A percentile compares a stretch with the other conserved stretches of the same genome.
Evolutionary conservation across 2,797 vertebrate genomes (phyloP).

Genomic region (Fistularia tabacaria): DNA sequence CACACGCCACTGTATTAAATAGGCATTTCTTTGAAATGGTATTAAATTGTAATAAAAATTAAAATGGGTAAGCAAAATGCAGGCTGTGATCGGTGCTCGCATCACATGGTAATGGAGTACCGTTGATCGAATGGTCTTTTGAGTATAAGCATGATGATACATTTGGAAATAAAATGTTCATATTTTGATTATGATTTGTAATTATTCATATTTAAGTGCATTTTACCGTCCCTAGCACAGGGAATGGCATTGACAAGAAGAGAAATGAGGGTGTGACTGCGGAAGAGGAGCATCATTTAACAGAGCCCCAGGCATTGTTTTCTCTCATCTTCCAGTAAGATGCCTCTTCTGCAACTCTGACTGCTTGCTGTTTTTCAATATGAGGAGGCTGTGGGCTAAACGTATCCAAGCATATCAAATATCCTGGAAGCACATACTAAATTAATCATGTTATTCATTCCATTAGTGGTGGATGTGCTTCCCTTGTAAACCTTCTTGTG

Average conservation of each 20-base stretch:
- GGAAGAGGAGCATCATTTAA: slow-evolving; percentile 75
- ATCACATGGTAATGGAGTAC: not conserved
- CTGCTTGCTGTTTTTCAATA: slow-evolving; percentile 79
- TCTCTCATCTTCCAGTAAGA: slow-evolving; percentile 67
- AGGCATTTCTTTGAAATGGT: slow-evolving; percentile 4
- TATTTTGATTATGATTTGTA: slow-evolving; percentile 29
- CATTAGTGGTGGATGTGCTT: slow-evolving; percentile 72
- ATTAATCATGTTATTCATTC: slow-evolving; percentile 82
- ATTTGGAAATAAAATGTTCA: slow-evolving; percentile 6
- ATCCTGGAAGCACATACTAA: slow-evolving; percentile 76
- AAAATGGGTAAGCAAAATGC: slow-evolving; percentile 3
- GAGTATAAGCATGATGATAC: not conserved
- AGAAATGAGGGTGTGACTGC: slow-evolving; percentile 73
- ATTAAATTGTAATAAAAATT: not conserved
- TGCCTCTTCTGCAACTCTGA: slow-evolving; percentile 69
- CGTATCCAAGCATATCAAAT: slow-evolving; percentile 80
- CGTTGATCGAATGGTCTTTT: not conserved
- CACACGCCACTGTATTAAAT: slow-evolving; percentile 25
- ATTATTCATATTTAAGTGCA: not conserved
- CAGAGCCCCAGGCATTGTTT: slow-evolving; percentile 62
- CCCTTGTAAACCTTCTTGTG: slow-evolving; percentile 69
- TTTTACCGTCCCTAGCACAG: slow-evolving; percentile 42
- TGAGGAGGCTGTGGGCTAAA: slow-evolving; percentile 79
- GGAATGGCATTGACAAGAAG: slow-evolving; percentile 70
- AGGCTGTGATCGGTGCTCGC: too few relatives aligned